Conservation (phyloP, 2,797 vertebrate genomes). For the Chelmon rostratus region DNA sequence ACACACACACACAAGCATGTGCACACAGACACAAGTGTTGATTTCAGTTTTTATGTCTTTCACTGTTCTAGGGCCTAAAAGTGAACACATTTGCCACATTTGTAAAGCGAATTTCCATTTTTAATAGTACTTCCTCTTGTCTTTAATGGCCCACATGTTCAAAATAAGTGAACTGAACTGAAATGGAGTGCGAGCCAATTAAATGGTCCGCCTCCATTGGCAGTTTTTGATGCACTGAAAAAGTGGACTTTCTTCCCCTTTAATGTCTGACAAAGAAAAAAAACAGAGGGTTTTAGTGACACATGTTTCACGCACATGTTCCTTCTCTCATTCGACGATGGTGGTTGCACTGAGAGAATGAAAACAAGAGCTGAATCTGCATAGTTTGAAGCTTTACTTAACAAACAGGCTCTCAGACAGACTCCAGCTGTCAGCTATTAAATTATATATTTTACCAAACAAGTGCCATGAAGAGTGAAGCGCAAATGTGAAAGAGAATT, state of each 20-base stretch:
- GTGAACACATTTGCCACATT: slow-evolving; percentile 26
- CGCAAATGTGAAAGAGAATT: background rate
- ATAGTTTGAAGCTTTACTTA: slow-evolving; percentile 16
- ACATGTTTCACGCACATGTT: slow-evolving; percentile 63
- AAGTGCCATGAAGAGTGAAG: background rate
- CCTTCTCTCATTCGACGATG: slow-evolving; percentile 29
- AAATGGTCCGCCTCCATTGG: slow-evolving; percentile 55
- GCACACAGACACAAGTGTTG: slow-evolving; percentile 10
- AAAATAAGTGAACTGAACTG: slow-evolving; percentile 14
- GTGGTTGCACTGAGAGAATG: slow-evolving; percentile 21
- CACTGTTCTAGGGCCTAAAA: background rate
- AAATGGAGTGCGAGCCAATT: slow-evolving; percentile 41
- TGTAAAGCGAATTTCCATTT: slow-evolving; percentile 46
- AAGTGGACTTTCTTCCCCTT: slow-evolving; percentile 53
- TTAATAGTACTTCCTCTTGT: background rate
- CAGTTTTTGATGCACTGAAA: slow-evolving; percentile 40
- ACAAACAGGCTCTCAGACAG: background rate
- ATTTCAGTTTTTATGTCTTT: slow-evolving; percentile 2
- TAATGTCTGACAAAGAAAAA: slow-evolving; percentile 44
- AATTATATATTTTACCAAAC: slow-evolving; percentile 9
- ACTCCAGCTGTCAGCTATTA: background rate
- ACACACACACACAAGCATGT: background rate
- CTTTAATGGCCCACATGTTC: slow-evolving; percentile 29
- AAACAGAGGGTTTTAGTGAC: slow-evolving; percentile 20
- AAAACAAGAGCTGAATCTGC: slow-evolving; percentile 29